Conservation (phyloP, 2,797 vertebrate genomes). For the Cryptoprocta ferox region DNA sequence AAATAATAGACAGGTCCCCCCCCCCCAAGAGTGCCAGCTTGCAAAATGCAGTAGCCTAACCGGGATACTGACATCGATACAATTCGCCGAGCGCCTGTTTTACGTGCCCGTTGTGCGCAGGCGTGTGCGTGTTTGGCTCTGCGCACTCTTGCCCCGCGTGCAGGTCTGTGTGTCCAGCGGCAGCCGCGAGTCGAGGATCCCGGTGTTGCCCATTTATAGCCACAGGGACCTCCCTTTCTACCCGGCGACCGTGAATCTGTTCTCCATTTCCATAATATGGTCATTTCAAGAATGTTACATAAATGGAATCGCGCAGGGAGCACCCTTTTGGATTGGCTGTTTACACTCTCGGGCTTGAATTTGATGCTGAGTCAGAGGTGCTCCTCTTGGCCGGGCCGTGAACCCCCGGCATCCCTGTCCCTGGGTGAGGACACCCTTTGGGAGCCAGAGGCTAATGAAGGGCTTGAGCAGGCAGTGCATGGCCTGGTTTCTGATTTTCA, state of each 20-base stretch:
- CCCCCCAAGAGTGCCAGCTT: not conserved
- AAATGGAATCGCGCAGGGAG: not conserved
- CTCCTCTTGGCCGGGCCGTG: not conserved
- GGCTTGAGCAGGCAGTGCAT: not conserved
- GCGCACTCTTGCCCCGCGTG: rapidly evolving
- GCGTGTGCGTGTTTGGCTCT: not conserved
- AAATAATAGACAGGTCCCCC: not conserved
- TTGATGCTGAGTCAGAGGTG: not conserved
- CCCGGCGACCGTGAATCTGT: not conserved
- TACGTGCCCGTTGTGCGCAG: rapidly evolving
- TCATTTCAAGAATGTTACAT: not conserved
- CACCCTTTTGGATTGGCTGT: not conserved
- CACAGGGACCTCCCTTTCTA: not conserved
- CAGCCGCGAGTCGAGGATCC: rapidly evolving
- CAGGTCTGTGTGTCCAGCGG: not conserved
- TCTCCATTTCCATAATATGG: not conserved
- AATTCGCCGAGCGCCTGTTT: rapidly evolving
- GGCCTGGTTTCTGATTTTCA: not conserved
- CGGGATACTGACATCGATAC: rapidly evolving
- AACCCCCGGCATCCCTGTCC: not conserved
- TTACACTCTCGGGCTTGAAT: not conserved
- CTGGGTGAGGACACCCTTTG: not conserved
- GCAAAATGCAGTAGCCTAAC: not conserved
- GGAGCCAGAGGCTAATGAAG: not conserved
- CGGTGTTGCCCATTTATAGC: not conserved